Base-by-base conservation (phyloP, 2,888 invertebrate species). In the Tetragonisca angustula region DNA sequence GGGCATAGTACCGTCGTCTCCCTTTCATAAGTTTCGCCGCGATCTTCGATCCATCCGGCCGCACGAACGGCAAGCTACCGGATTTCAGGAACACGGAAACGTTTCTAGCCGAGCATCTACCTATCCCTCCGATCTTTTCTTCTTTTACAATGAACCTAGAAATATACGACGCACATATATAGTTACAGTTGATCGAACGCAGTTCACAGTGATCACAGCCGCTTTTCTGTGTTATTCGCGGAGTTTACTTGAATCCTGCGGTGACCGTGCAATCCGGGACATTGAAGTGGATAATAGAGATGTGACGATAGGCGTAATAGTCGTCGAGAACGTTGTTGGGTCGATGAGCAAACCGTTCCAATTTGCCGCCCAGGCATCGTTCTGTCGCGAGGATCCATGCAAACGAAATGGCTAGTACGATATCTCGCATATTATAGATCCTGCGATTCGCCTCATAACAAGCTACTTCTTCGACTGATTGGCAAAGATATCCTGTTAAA, bases 61-160 rank as follows among this genome's bases (percentile, higher is more conserved):
- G 97, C 81, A 98, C 96, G 5, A 98, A 97, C 36, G 98, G 98
- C 91, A 97, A 97, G 69, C 98, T 97, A 24, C 97, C 97, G 89
- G 97, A 96, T 93, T 98, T 98, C 76, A 98, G 94, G 92, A 97
- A 96, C 90, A 97, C 95, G 87, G 96, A 95, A 73, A 97, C 96
- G 90, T 97, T 96, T 91, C 96, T 95, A 6, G 96, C 95, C 69
- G 94, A 94, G 92, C 96, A 97, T 79, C 88, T 91, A 78, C 93
- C 94, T 85, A 96, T 95, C 62, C 96, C 96, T 95, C 95, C 95
- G 93, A 90, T 79, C 83, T 94, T 94, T 78, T 91, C 90, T 87
- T 94, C 94, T 86, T 92, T 93, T 52, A 87, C 92, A 65, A 80
- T 91, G 82, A 94, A 94, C 81, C 94, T 94, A 67, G 79, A 91